Conservation (phyloP, 53 echinoderm and acorn worm genomes). For the Antedon mediterranea region DNA sequence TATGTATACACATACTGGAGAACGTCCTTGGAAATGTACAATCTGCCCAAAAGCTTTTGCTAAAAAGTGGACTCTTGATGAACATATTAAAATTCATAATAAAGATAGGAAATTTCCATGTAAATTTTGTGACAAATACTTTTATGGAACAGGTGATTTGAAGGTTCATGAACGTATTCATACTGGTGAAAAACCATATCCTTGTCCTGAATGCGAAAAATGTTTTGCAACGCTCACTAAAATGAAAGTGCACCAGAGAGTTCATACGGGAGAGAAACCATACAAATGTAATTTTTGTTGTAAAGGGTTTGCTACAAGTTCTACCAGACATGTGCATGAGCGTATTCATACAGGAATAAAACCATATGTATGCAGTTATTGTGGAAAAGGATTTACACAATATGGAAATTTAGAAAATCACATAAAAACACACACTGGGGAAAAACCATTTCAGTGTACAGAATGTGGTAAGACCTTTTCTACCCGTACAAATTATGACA, state of each 20-base stretch:
- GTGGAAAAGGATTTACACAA: neutral
- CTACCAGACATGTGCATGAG: neutral
- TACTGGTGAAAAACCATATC: neutral
- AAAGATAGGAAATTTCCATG: neutral
- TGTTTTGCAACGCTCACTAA: neutral
- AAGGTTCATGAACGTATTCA: neutral
- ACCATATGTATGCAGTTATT: neutral
- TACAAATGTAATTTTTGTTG: neutral
- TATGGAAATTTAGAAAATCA: neutral
- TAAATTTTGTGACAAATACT: neutral
- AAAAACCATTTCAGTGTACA: neutral
- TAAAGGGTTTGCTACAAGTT: neutral
- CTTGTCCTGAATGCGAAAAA: neutral
- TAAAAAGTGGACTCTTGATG: slow-evolving; percentile 1
- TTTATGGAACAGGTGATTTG: neutral
- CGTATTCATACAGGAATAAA: neutral
- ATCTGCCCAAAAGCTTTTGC: neutral
- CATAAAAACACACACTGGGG: neutral
- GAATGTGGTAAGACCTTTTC: neutral
- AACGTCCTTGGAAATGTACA: neutral
- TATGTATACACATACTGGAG: neutral
- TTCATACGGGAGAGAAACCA: neutral
- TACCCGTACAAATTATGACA: neutral
- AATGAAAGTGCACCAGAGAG: neutral
- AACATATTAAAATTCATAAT: neutral